A percentile compares a stretch with the other conserved stretches of the same genome.
phyloP scores from a whole-genome alignment of 2,797 vertebrate genomes.

The Gymnodraco acuticeps region DNA sequence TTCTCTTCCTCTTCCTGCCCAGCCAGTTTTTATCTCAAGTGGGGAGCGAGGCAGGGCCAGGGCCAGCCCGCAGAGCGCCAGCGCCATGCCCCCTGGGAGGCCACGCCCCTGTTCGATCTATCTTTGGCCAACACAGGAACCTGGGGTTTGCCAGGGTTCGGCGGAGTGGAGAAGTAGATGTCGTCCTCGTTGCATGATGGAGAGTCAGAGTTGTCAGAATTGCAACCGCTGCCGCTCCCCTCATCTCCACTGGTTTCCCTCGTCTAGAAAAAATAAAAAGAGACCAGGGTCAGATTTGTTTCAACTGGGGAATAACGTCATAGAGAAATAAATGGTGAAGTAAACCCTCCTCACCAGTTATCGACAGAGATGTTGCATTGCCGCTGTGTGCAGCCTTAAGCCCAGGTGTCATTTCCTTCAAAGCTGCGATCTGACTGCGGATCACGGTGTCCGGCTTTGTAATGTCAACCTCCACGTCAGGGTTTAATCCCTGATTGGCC shows the following conservation, averaged over 20 bases:
- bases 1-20: conserved; percentile 51
- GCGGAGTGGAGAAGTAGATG: conserved; percentile 89
- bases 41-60: conserved; percentile 76
- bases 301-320: fast-evolving
- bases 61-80: conserved; percentile 73
- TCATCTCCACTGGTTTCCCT: conserved; percentile 88
- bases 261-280: conserved; percentile 48
- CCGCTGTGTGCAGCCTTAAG: conserved; percentile 95
- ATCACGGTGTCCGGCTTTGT: conserved; percentile 93
- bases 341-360: conserved; percentile 82
- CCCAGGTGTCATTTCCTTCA: conserved; percentile 95
- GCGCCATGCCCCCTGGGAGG: conserved; percentile 61
- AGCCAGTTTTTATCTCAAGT: conserved; percentile 82
- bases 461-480: conserved; percentile 95
- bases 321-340: fast-evolving
- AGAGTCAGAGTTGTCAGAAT: conserved; percentile 79
- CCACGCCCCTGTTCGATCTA: not conserved
- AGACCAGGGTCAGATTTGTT: conserved; percentile 3
- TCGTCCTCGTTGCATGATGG: conserved; percentile 88
- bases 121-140: fast-evolving
- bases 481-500: conserved; percentile 96
- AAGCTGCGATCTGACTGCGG: conserved; percentile 91
- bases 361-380: conserved; percentile 90
- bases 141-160: conserved; percentile 37
- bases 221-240: conserved; percentile 94